phyloP scores from a whole-genome alignment of 2,113 vertebrate genomes.

The Callocephalon fimbriatum region DNA sequence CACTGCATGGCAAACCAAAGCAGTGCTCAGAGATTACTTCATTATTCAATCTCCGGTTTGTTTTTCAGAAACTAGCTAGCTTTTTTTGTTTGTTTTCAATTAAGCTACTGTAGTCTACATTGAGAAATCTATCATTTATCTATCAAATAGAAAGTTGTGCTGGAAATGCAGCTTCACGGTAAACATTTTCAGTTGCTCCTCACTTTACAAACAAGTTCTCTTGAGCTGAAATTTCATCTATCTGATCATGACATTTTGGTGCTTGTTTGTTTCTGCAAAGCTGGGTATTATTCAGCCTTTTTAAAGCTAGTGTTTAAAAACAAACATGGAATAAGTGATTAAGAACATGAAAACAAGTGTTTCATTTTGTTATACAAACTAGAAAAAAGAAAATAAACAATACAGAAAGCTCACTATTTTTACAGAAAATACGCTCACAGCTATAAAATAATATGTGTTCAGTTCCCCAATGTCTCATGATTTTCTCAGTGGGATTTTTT shows the following conservation, averaged over 20 bases:
- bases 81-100: conserved; percentile 41
- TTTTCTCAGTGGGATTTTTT: not conserved
- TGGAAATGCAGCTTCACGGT: not conserved
- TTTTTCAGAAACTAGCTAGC: not conserved
- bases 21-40: not conserved
- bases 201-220: not conserved
- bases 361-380: not conserved
- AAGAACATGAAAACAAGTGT: not conserved
- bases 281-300: not conserved
- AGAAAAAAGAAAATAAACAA: not conserved
- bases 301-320: not conserved
- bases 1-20: not conserved
- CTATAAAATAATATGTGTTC: not conserved
- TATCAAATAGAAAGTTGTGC: not conserved
- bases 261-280: not conserved
- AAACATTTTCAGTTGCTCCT: not conserved
- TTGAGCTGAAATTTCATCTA: not conserved
- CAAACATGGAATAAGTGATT: not conserved
- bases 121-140: not conserved
- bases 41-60: not conserved
- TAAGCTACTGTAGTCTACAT: not conserved
- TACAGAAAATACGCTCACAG: not conserved
- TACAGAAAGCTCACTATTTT: not conserved
- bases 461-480: not conserved
- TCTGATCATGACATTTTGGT: not conserved